Percentiles rank a stretch among this genome's conserved stretches.
Evolutionary conservation across 1,140 invertebrate genomes (phyloP).

Genomic region (Ridgeia piscesae): DNA sequence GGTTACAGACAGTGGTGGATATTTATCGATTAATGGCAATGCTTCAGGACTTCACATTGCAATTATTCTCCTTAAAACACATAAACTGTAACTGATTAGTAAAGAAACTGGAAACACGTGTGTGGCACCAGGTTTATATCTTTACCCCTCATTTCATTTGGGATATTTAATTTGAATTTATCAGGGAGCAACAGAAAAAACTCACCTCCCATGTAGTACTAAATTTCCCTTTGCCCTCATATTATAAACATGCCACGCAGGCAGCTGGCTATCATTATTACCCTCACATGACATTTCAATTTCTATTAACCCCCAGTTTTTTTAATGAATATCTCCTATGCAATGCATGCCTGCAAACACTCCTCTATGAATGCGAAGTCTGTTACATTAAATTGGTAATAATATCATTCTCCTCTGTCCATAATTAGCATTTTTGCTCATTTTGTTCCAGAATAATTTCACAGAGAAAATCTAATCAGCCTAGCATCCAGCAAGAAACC

Average conservation of each 20-base stretch:
- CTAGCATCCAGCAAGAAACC: too few species aligned
- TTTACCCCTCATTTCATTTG: neutral
- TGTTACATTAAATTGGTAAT: neutral
- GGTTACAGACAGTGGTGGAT: too few species aligned
- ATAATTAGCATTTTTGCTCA: too few species aligned
- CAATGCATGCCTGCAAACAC: neutral
- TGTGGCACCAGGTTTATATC: neutral
- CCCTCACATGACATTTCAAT: neutral
- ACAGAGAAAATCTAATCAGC: too few species aligned
- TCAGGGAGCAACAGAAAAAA: neutral
- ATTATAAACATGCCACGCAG: neutral
- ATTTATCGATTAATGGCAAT: too few species aligned
- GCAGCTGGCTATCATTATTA: neutral
- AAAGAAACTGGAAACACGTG: neutral
- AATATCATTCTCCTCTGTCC: too few species aligned
- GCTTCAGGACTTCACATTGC: neutral
- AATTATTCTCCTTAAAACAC: neutral
- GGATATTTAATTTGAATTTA: neutral
- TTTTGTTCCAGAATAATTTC: too few species aligned
- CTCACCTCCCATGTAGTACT: neutral
- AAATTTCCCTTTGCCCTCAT: neutral
- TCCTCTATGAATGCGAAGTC: neutral
- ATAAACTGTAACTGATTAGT: neutral
- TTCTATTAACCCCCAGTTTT: neutral
- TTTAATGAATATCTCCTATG: neutral